A percentile compares a stretch with the other conserved stretches of the same genome.
phyloP scores from a whole-genome alignment of 1,140 invertebrate species.

The Orchesella cincta region DNA sequence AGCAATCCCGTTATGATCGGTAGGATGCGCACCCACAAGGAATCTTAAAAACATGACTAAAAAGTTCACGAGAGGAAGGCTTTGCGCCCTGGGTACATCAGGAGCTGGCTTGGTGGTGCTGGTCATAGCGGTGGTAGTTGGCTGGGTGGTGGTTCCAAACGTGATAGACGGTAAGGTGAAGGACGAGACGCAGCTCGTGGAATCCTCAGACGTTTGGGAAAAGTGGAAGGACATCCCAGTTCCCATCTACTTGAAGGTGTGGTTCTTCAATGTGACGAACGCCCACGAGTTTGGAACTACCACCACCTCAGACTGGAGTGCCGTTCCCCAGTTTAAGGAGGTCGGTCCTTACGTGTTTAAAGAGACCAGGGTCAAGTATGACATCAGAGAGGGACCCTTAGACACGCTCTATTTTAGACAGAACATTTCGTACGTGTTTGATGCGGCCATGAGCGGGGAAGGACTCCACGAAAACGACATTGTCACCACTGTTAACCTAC shows the following conservation, averaged over 20 bases:
- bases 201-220: not conserved
- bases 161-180: slow-evolving; percentile 7
- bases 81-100: too few species aligned
- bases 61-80: too few species aligned
- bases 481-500: not conserved
- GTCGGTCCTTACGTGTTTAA: not conserved
- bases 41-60: too few species aligned
- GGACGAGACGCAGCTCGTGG: not conserved
- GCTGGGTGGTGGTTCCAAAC: slow-evolving; percentile 20
- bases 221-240: slow-evolving; percentile 12
- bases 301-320: not conserved
- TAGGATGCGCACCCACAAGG: too few species aligned
- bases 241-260: slow-evolving; percentile 8
- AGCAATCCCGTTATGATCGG: too few species aligned
- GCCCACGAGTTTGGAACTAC: not conserved
- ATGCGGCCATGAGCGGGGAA: not conserved
- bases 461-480: not conserved
- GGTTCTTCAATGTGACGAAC: slow-evolving; percentile 1
- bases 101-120: not conserved
- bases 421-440: not conserved
- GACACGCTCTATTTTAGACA: slow-evolving; percentile 6
- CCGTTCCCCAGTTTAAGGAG: not conserved
- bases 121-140: not conserved
- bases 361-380: slow-evolving; percentile 5
- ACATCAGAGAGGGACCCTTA: not conserved